Percentiles rank a stretch among this genome's conserved stretches.
Conservation (phyloP, 2,888 invertebrate genomes). For the Hololepta plana region DNA sequence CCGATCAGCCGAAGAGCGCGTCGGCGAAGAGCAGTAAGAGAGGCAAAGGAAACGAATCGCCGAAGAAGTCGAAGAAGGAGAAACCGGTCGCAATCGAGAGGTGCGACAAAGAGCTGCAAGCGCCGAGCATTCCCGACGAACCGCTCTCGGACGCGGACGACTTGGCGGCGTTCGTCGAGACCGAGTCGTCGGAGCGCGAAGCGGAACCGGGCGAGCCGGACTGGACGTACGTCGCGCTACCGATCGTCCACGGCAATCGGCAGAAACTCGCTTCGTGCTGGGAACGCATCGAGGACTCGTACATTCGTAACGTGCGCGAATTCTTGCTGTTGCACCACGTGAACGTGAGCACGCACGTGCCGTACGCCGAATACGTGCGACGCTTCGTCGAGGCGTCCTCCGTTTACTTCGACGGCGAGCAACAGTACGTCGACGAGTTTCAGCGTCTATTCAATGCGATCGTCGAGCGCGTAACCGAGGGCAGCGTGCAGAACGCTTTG, state of each 20-base stretch:
- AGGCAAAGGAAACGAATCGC: conserved; percentile 5
- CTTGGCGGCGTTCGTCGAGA: conserved; percentile 11
- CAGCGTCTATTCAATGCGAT: conserved; percentile 39
- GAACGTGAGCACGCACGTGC: conserved; percentile 33
- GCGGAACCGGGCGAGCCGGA: conserved; percentile 15
- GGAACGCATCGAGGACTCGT: conserved; percentile 25
- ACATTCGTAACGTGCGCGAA: conserved; percentile 32
- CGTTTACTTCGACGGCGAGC: conserved; percentile 35
- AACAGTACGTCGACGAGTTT: conserved; percentile 34
- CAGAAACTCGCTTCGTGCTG: conserved; percentile 23
- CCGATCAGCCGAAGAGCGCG: conserved; percentile 9
- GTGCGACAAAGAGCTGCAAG: conserved; percentile 18
- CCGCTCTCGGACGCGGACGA: no score
- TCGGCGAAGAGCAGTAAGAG: conserved; percentile 7
- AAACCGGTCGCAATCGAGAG: conserved; percentile 11
- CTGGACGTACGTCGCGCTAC: conserved; percentile 23
- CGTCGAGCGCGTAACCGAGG: conserved; percentile 34
- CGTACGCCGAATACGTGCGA: conserved; percentile 34
- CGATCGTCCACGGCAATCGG: conserved; percentile 15
- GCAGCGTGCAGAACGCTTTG: conserved; percentile 36
- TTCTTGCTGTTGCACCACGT: conserved; percentile 36
- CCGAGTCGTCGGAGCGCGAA: conserved; percentile 5
- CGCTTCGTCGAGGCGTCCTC: conserved; percentile 35
- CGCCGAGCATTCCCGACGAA: no score
- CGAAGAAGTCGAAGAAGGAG: conserved; percentile 2